Evolutionary conservation across 1,140 invertebrate species (phyloP), one percentile per base, ranked within the genome.

Genomic region (Branchinecta lynchi): DNA sequence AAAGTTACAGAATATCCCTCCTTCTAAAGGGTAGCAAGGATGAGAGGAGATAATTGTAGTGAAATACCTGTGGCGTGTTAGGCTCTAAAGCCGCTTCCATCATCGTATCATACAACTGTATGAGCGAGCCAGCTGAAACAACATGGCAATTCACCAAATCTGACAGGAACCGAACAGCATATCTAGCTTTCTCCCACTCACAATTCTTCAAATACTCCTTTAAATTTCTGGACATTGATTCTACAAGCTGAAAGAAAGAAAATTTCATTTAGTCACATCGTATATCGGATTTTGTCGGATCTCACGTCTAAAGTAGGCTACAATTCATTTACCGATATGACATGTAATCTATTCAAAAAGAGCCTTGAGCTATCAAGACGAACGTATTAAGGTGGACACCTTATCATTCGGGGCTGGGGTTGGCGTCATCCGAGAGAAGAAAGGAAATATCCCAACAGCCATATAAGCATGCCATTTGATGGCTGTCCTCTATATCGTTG

Each of bases 141-240:
- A 99, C 94, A 80, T 96, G 92, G 75, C 93, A 97, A 78, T 98
- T 99, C 0, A 97, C 94, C 69, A 98, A 81, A 81, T 98, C 96
- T 7, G 92, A 87, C 66, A 99, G 83, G 78, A 98, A 98, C 70
- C 95, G 82, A 0, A 98, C 80, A 21, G 87, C 86, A 78, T 91
- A 93, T 72, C 90, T 83, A 3, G 94, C 93, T 20, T 88, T 85
- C 74, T 96, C 89, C 92, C 93, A 98, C 77, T 92, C 88, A 70
- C 89, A 90, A 65, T 82, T 80, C 78, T 95, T 96, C 20, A 98
- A 79, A 44, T 88, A 86, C 76, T 97, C 94, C 79, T 97, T 96
- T 71, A 98, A 91, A 66, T 89, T 89, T 75, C 91, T 88, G 0
- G 96, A 91, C 81, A 97, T 89, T 73, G 92, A 88, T 76, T 98